These are phyloP conservation scores for Torymus texanus DNA, from an alignment of 2,888 invertebrate species.

Conservation along the genomic window DNA sequence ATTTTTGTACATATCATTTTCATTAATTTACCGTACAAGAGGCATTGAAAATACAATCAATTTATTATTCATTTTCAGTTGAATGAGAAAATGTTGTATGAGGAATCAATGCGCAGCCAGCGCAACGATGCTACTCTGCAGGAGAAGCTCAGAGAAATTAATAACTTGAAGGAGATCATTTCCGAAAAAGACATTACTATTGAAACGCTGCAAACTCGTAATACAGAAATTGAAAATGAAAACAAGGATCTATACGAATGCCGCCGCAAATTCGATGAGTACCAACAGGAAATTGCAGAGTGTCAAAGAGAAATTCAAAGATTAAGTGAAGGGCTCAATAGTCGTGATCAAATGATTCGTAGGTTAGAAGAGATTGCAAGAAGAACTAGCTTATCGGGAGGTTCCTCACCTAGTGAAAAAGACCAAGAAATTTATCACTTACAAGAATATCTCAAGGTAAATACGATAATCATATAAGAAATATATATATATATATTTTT, in stretches of 20 bases:
- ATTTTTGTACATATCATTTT: too few relatives aligned
- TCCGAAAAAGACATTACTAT: conserved; percentile 68
- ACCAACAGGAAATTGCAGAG: conserved; percentile 62
- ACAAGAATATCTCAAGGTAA: conserved; percentile 76
- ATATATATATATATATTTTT: not conserved
- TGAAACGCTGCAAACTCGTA: conserved; percentile 66
- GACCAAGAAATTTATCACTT: conserved; percentile 78
- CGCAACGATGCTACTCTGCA: conserved; percentile 74
- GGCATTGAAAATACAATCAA: not conserved
- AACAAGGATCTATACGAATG: conserved; percentile 71
- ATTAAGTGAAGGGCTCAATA: conserved; percentile 67
- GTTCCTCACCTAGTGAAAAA: conserved; percentile 66
- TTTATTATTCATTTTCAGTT: conserved; percentile 60
- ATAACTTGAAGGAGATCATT: conserved; percentile 75
- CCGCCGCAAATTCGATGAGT: conserved; percentile 75
- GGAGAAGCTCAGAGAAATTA: conserved; percentile 76
- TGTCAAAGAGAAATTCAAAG: conserved; percentile 65
- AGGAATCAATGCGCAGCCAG: conserved; percentile 35
- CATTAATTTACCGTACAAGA: too few relatives aligned
- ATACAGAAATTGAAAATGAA: conserved; percentile 69
- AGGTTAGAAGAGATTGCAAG: conserved; percentile 70
- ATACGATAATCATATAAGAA: too few relatives aligned
- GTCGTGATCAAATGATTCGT: conserved; percentile 67
- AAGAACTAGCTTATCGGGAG: conserved; percentile 64
- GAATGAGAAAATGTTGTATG: conserved; percentile 77